Conservation (phyloP, 1,140 invertebrate genomes). For the Drosophila melanica region DNA sequence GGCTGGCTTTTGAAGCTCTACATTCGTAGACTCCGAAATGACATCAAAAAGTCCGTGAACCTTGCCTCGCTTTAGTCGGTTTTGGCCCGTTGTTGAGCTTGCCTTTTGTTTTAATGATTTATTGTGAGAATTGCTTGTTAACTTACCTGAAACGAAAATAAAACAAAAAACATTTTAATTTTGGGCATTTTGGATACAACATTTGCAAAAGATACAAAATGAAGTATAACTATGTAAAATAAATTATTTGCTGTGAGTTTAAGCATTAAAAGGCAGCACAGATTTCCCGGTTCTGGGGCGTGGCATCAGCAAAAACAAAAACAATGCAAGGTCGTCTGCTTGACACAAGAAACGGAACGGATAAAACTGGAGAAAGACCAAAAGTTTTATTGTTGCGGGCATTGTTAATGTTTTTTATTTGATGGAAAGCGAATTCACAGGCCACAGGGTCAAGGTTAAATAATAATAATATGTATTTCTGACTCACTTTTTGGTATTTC, state of each 20-base stretch:
- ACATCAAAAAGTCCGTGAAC: neutral
- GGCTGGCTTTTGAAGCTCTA: neutral
- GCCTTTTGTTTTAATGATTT: conserved; percentile 28
- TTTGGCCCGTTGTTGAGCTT: neutral
- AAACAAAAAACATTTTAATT: conserved; percentile 50
- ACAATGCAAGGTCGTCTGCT: conserved; percentile 69
- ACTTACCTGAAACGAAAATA: conserved; percentile 58
- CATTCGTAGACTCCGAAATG: neutral
- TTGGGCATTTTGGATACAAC: neutral
- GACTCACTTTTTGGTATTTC: neutral
- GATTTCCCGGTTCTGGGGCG: conserved; percentile 54
- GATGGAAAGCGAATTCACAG: conserved; percentile 27
- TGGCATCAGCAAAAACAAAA: conserved; percentile 37
- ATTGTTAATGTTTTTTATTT: conserved; percentile 25
- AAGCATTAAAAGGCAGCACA: conserved; percentile 34
- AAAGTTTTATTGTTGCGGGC: conserved; percentile 23
- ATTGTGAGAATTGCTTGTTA: conserved; percentile 32
- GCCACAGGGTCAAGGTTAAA: conserved; percentile 42
- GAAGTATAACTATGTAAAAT: conserved; percentile 38
- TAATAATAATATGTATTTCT: neutral
- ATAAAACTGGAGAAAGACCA: conserved; percentile 36
- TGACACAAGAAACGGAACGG: conserved; percentile 32
- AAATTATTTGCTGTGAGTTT: conserved; percentile 51
- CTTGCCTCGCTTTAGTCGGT: neutral
- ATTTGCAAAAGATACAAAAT: conserved; percentile 41